Conservation (phyloP, 2,888 invertebrate species). For the Achlya flavicornis region DNA sequence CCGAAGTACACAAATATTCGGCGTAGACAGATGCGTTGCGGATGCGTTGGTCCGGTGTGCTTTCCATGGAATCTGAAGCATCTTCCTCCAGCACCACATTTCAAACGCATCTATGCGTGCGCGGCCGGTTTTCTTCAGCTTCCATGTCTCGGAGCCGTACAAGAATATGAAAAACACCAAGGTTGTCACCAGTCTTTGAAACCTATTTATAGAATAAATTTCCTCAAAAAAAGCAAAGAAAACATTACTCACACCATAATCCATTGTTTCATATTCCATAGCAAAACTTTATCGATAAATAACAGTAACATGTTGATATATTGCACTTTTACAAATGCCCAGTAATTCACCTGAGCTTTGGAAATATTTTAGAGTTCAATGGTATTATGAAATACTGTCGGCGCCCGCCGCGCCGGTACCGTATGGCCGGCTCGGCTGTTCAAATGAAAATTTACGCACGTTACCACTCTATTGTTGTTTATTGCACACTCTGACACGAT, state of each 20-base stretch:
- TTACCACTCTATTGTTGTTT: conserved; percentile 16
- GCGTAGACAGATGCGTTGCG: too few species aligned
- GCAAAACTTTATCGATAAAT: conserved; percentile 51
- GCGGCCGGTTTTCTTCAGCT: too few species aligned
- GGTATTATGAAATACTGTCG: conserved; percentile 68
- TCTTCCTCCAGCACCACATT: too few species aligned
- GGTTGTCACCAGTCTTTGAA: too few species aligned
- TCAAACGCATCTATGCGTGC: too few species aligned
- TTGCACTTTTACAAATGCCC: conserved; percentile 37
- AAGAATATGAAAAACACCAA: too few species aligned
- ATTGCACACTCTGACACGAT: conserved; percentile 20
- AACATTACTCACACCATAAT: neutral
- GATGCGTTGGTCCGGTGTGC: too few species aligned
- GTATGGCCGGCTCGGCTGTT: conserved; percentile 26
- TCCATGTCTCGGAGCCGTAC: too few species aligned
- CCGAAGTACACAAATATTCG: too few species aligned
- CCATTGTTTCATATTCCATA: conserved; percentile 24
- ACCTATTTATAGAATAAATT: too few species aligned
- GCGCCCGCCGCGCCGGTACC: conserved; percentile 24
- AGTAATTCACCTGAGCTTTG: conserved; percentile 43
- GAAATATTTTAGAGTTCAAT: conserved; percentile 72
- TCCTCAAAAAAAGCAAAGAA: neutral
- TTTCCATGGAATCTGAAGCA: too few species aligned
- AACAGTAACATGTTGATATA: conserved; percentile 41
- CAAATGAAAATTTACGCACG: conserved; percentile 70